Percentiles rank a stretch among this genome's conserved stretches.
phyloP scores from a whole-genome alignment of 2,113 vertebrate genomes.

The Mohoua ochrocephala region DNA sequence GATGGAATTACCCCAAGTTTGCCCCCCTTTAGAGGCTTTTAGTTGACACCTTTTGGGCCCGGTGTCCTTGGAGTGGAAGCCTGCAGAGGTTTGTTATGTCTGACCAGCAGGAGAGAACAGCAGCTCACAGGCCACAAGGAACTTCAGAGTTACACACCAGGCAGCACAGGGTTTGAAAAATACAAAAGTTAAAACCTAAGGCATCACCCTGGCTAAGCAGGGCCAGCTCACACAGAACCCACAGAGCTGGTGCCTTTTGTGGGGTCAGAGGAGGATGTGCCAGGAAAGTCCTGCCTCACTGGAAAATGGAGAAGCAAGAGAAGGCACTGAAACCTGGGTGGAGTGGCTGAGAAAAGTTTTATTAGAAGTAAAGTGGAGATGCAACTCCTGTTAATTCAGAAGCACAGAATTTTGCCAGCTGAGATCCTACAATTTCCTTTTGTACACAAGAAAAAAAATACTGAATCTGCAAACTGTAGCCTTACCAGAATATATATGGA shows the following conservation, averaged over 20 bases:
- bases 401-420: neutral
- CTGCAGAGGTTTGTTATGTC: no score
- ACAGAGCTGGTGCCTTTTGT: accelerated
- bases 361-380: neutral
- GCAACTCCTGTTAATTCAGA: neutral
- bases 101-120: no score
- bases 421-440: neutral
- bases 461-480: neutral
- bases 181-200: no score
- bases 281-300: neutral
- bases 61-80: no score
- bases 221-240: accelerated
- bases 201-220: neutral
- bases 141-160: no score
- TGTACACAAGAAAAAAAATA: neutral
- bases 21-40: no score
- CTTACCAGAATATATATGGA: neutral
- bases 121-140: no score
- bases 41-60: no score
- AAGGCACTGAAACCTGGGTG: neutral
- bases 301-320: neutral
- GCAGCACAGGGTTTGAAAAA: no score
- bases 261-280: neutral
- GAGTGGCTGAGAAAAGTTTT: neutral
- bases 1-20: no score